phyloP scores from a whole-genome alignment of 1,140 invertebrate genomes.

The Drosophila repletoides region DNA sequence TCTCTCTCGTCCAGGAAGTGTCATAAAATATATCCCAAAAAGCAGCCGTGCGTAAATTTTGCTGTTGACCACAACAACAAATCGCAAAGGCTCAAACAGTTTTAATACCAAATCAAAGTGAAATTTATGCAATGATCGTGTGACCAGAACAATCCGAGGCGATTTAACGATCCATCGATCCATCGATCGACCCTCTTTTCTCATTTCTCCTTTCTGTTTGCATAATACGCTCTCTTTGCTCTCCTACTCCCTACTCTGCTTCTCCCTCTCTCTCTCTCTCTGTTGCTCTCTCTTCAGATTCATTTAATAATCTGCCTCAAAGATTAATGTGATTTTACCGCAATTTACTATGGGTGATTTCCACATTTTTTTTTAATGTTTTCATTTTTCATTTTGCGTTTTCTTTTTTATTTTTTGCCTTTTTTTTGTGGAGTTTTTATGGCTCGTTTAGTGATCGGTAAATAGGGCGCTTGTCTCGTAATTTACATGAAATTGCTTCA shows the following conservation, averaged over 20 bases:
- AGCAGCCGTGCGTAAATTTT: conserved; percentile 65
- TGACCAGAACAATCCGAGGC: conserved; percentile 24
- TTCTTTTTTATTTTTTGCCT: conserved; percentile 22
- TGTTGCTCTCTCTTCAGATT: conserved; percentile 1
- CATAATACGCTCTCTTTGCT: conserved; percentile 29
- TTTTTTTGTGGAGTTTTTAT: conserved; percentile 63
- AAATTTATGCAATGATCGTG: conserved; percentile 63
- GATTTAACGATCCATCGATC: neutral
- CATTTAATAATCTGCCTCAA: conserved; percentile 67
- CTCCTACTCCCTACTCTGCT: neutral
- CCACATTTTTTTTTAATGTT: conserved; percentile 2
- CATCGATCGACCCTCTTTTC: conserved; percentile 44
- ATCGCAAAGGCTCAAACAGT: too few species aligned
- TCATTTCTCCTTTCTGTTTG: conserved; percentile 54
- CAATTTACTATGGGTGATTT: conserved; percentile 50
- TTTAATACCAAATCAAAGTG: conserved; percentile 50
- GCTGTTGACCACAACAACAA: conserved; percentile 59
- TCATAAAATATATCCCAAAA: conserved; percentile 37
- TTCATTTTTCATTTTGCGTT: conserved; percentile 22
- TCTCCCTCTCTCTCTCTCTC: neutral
- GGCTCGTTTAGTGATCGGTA: conserved; percentile 67
- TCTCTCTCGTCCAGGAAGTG: conserved; percentile 1
- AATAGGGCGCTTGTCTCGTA: conserved; percentile 77
- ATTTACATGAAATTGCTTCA: conserved; percentile 81
- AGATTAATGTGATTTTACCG: conserved; percentile 72